These are phyloP conservation scores for Ictalurus punctatus DNA, from an alignment of 2,113 vertebrate species.

Conservation along the genomic window DNA sequence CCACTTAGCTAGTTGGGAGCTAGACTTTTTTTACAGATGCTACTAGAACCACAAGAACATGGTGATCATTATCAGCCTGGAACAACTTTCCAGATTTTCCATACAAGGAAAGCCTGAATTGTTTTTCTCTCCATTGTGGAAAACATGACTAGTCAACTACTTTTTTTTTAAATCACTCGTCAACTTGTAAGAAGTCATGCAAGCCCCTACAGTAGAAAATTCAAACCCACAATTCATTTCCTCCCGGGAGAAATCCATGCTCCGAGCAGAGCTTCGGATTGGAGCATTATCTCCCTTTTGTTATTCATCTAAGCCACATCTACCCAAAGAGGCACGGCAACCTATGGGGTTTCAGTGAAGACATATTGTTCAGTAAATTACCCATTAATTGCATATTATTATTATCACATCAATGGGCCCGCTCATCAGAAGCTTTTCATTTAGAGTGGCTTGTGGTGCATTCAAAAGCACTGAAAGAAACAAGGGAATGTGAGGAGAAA, in stretches of 20 bases:
- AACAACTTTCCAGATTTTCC: neutral
- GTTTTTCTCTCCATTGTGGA: neutral
- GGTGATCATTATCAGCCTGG: neutral
- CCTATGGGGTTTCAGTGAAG: slow-evolving; percentile 41
- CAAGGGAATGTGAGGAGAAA: slow-evolving; percentile 52
- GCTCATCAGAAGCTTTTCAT: slow-evolving; percentile 56
- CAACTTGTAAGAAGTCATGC: neutral
- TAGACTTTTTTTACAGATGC: neutral
- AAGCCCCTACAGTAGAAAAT: neutral
- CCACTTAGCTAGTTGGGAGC: neutral
- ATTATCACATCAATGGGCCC: slow-evolving; percentile 60
- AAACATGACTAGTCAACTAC: neutral
- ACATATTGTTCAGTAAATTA: slow-evolving; percentile 60
- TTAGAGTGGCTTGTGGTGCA: slow-evolving; percentile 42
- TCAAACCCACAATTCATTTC: neutral
- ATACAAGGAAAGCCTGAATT: neutral
- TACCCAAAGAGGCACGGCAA: slow-evolving; percentile 35
- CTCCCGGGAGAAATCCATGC: slow-evolving; percentile 19
- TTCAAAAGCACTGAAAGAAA: slow-evolving; percentile 52
- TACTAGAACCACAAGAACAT: neutral
- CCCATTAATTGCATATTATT: slow-evolving; percentile 66
- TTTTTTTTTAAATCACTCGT: neutral
- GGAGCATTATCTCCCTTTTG: neutral
- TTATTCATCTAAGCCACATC: slow-evolving; percentile 43
- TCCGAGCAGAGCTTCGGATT: neutral